Evolutionary conservation across 1,140 invertebrate species (phyloP), one percentile per base, ranked within the genome.

Genomic region (Venturia canescens): DNA sequence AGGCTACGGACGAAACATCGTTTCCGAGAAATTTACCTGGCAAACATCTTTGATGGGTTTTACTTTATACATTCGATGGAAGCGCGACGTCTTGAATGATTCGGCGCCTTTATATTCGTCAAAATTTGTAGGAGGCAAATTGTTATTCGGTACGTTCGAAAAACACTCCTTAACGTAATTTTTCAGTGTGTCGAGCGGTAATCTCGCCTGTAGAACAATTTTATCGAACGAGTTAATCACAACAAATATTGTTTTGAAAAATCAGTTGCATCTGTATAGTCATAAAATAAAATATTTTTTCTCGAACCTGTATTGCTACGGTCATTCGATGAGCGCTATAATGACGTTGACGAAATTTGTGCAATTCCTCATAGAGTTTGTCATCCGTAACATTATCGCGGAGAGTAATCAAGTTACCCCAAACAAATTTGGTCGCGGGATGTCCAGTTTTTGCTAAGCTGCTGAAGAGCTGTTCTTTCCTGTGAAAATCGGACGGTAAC

Each of bases 241-340:
- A 53, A 53, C n/a, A 1, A 53, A 7, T 53, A 53, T 44, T 4
- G 38, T 9, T 44, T 44, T 44, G 1, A 9, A 5, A 1, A 44
- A 44, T 44, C 38, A 1, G 5, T 5, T 5, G 38, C 2, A 44
- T 9, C 21, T 57, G 6, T 5, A 21, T 31, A 31, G 44, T 3
- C 13, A 6, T 63, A 63, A 63, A n/a, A n/a, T n/a, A n/a, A n/a
- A 63, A 63, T 63, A 67, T 13, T 18, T 18, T 29, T 27, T 26
- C 31, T 11, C 78, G 70, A 78, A 94, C 94, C 89, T 97, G 94
- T 60, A 99, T 93, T 82, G 96, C 95, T 4, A 98, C 87, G 57
- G 95, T 97, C 97, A 99, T 98, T 80, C 97, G 93, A 87, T 98
- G 95, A 6, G 97, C 96, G 29, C 96, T 96, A 86, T 99, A 99